Evolutionary conservation across 1,140 invertebrate species (phyloP).

Genomic region (Tetramorium parvispinum): DNA sequence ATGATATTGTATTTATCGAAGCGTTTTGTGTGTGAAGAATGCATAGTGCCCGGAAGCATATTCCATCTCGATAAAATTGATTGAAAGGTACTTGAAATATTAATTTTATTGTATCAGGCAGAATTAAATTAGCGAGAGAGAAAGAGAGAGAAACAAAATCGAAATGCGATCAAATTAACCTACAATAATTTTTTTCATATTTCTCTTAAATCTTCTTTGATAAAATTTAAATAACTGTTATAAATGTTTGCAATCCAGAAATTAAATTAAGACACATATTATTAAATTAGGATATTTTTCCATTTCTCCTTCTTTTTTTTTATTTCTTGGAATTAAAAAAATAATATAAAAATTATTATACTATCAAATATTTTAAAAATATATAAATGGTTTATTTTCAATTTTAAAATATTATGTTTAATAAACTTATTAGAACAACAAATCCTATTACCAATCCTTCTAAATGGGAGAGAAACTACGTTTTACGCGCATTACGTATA

Average conservation of each 20-base stretch:
- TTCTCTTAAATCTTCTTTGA: not conserved
- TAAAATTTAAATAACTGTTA: not conserved
- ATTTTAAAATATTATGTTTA: not conserved
- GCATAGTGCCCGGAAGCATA: not conserved
- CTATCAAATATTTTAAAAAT: not conserved
- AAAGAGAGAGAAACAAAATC: not conserved
- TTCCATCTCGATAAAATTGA: constrained; percentile 28
- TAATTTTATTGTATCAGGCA: not conserved
- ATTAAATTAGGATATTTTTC: not conserved
- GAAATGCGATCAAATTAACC: not conserved
- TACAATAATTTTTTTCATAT: not conserved
- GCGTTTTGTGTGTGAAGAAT: not conserved
- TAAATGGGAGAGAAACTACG: not conserved
- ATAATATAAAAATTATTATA: not conserved
- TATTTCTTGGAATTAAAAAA: not conserved
- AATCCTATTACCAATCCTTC: not conserved
- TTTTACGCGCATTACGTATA: not conserved
- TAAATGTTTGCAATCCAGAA: not conserved
- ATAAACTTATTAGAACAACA: not conserved
- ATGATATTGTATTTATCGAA: not conserved
- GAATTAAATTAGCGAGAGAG: not conserved
- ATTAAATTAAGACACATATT: not conserved
- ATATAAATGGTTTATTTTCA: not conserved
- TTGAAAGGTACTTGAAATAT: constrained; percentile 29
- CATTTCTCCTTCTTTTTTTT: not conserved